Evolutionary conservation across 2,113 vertebrate genomes (phyloP), one percentile per base, ranked within the genome.

Genomic region (Indri indri): DNA sequence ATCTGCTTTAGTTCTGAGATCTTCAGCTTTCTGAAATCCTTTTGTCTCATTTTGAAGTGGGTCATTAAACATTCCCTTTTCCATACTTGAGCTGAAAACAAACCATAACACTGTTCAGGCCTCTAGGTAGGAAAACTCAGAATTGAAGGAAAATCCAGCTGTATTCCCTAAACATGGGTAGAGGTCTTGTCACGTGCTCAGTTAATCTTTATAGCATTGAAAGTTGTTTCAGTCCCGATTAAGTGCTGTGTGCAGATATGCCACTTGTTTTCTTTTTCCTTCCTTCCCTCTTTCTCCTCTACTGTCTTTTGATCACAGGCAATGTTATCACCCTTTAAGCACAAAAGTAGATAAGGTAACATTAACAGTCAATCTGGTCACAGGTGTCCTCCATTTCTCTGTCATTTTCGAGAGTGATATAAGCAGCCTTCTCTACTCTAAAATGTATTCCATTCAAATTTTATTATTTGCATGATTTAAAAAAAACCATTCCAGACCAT

Each of bases 401-500:
- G n/a, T 90, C 42, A 95, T 91, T 89, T 95, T 76, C 61, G 54
- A 85, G 37, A 92, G 34, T 82, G 34, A 91, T 37, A 25, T 68
- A 73, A 97, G 11, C n/a, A 84, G 47, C 37, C 32, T 96, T 97
- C 40, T 80, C 12, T 45, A 40, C 7, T 90, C 32, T 23, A 65
- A 70, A 98, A 81, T 13, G 61, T 57, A 45, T 68, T 93, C 42
- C 11, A 63, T 88, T 96, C 65, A 91, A 80, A 61, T 63, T 66
- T 87, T 71, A 90, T 95, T 93, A 68, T 92, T 86, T 81, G 5
- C 18, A 80, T 71, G 3, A 83, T 90, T 96, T 95, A 32, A 10
- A 90, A 93, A 80, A 57, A 81, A 81, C 25, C 8, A 57, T 61
- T 88, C 30, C 76, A 40, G 86, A 25, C 57, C n/a, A 47, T 90